Percentiles rank a stretch among this genome's conserved stretches.
Conservation (phyloP, 2,113 vertebrate species). For the Stegostoma tigrinum region DNA sequence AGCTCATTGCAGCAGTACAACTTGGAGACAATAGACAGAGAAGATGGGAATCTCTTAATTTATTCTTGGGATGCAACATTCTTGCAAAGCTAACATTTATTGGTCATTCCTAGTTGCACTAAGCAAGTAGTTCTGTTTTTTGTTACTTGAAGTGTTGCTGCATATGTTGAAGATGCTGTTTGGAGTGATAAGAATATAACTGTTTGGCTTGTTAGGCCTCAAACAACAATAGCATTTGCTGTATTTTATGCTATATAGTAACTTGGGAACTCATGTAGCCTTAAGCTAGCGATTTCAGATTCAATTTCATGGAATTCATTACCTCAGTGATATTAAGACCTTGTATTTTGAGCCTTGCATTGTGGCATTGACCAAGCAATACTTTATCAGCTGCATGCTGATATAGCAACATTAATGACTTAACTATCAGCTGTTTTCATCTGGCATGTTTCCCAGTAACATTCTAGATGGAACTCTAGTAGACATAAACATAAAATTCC, state of each 20-base stretch:
- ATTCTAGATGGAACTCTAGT: not conserved
- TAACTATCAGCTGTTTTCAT: not conserved
- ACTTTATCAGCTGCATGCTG: not conserved
- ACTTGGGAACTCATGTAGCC: too few species aligned
- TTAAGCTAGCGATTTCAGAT: too few species aligned
- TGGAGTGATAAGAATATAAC: not conserved
- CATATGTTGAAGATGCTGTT: not conserved
- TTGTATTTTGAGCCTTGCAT: too few species aligned
- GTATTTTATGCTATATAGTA: too few species aligned
- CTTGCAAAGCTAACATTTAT: not conserved
- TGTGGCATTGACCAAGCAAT: too few species aligned
- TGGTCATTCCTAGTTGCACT: not conserved
- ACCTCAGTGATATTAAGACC: too few species aligned
- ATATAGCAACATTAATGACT: not conserved
- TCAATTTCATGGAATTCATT: too few species aligned
- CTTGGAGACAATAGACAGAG: not conserved
- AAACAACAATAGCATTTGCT: not conserved
- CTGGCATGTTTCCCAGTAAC: not conserved
- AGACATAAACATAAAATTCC: not conserved
- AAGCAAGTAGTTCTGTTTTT: not conserved
- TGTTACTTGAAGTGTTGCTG: not conserved
- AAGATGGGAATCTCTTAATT: not conserved
- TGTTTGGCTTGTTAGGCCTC: not conserved
- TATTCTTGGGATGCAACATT: not conserved
- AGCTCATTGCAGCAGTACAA: not conserved